phyloP scores from a whole-genome alignment of 2,888 invertebrate genomes.

The Aphidoletes aphidimyza region DNA sequence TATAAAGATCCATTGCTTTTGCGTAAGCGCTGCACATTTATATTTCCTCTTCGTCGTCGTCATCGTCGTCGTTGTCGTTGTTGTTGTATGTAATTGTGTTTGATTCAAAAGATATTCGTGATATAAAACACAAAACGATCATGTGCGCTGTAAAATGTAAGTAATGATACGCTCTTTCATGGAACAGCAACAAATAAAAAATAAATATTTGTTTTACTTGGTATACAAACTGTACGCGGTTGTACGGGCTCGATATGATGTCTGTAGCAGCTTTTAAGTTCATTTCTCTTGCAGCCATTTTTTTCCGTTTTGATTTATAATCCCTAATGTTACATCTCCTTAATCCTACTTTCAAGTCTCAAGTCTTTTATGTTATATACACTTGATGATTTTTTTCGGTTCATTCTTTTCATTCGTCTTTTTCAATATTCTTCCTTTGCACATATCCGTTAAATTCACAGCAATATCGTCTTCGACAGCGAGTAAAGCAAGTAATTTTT shows the following conservation, averaged over 20 bases:
- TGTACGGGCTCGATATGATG: too few relatives aligned
- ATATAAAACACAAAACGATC: neutral
- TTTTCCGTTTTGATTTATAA: neutral
- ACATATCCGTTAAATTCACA: too few relatives aligned
- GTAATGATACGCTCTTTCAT: neutral
- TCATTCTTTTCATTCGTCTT: too few relatives aligned
- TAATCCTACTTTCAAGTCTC: neutral
- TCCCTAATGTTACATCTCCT: neutral
- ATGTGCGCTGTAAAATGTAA: conserved; percentile 30
- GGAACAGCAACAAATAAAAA: too few relatives aligned
- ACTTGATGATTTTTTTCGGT: neutral
- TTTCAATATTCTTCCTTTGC: neutral
- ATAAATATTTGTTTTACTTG: too few relatives aligned
- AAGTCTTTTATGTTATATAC: neutral
- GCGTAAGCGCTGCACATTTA: too few relatives aligned
- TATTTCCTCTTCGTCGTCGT: too few relatives aligned
- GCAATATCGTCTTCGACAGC: too few relatives aligned
- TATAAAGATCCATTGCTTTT: too few relatives aligned
- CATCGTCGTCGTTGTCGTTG: too few relatives aligned
- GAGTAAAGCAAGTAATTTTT: too few relatives aligned
- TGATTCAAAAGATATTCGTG: neutral
- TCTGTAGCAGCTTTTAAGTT: neutral
- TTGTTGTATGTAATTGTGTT: neutral
- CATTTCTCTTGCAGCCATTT: neutral
- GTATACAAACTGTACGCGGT: too few relatives aligned